Base-by-base conservation (phyloP, 1,140 invertebrate genomes). In the Drosophila cardini region DNA sequence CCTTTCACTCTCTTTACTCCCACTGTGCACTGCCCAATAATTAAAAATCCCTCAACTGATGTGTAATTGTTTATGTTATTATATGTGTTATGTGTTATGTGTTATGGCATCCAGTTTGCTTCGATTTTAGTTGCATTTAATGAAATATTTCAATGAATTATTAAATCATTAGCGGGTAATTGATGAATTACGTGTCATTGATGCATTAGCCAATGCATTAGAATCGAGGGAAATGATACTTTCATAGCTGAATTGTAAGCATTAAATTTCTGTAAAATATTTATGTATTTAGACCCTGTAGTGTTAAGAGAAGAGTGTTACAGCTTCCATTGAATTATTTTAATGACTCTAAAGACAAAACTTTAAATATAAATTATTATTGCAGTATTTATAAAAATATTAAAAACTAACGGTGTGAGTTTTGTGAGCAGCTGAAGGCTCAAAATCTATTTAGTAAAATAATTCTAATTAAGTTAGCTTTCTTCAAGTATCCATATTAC, bases 21-120 rank as follows among this genome's bases (percentile, higher is more conserved):
- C 18, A 30, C 13, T 40, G n/a, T 13, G 10, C 9, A 50, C 26
- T 43, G 32, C n/a, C 15, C 26, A 16, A 15, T 61, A 69, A 69
- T 69, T 61, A 52, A 69, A 69, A 61, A 50, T 60, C 32, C 9
- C 21, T 42, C 36, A 42, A 32, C 43, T 50, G n/a, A 11, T 52
- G 46, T 62, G 46, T 40, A 48, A 30, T 50, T 62, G n/a, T 52
- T 40, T 50, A 32, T 52, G 48, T 52, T 32, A 52, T 52, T 55
- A 38, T 36, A 36, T n/a, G n/a, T n/a, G n/a, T n/a, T n/a, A 38
- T 38, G n/a, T n/a, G n/a, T n/a, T n/a, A n/a, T n/a, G n/a, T 38
- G 34, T 62, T 21, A 48, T 58, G 11, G 10, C 18, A 58, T 58
- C 58, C 15, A 32, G 6, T 50, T 15, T 5, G 7, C 13, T 50